Evolutionary conservation across 2,888 invertebrate species (phyloP).

Genomic region (Caenorhabditis sp.): DNA sequence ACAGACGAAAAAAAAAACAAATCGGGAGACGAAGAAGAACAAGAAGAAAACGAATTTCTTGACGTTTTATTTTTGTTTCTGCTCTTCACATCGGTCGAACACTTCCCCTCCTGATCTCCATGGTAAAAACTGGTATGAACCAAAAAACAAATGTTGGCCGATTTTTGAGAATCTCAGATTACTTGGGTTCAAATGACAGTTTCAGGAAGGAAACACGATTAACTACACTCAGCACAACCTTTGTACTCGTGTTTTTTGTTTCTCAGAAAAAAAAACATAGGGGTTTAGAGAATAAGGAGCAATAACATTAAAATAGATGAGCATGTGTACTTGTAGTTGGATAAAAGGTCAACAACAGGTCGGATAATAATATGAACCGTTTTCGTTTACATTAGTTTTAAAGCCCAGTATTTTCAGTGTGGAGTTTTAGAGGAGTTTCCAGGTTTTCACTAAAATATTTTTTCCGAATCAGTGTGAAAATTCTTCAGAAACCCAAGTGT

Average conservation of each 20-base stretch:
- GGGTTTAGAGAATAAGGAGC: no score
- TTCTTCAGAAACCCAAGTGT: no score
- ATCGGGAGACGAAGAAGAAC: not conserved
- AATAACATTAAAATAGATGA: no score
- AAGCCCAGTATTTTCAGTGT: no score
- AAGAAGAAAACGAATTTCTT: not conserved
- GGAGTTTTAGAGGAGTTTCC: no score
- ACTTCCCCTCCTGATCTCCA: not conserved
- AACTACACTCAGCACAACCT: not conserved
- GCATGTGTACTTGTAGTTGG: no score
- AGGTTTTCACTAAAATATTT: no score
- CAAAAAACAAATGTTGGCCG: not conserved
- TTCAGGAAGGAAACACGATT: not conserved
- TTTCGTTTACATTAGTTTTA: no score
- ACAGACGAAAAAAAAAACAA: not conserved
- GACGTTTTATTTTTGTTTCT: not conserved
- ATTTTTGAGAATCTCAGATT: not conserved
- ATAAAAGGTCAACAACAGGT: no score
- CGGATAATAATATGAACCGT: no score
- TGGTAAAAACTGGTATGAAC: not conserved
- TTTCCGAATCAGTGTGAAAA: no score
- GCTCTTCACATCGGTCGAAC: not conserved
- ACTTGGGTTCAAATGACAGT: not conserved
- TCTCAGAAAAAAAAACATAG: no score
- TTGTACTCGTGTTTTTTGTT: not conserved